Base-by-base conservation (phyloP, 2,888 invertebrate genomes). In the Deilephila porcellus region DNA sequence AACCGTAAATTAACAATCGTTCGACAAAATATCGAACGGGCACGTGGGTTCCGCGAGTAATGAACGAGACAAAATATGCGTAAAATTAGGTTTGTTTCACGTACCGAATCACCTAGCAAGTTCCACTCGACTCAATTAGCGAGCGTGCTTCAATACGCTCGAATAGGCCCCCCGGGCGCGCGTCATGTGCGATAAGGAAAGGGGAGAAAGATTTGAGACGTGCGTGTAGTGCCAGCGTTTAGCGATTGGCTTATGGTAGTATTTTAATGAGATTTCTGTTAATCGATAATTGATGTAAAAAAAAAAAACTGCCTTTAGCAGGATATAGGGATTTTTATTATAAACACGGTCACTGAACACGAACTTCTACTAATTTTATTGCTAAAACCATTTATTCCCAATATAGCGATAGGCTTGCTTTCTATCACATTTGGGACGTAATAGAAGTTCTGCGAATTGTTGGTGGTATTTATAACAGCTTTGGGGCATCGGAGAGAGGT, bases 81-180 rank as follows among this genome's bases (percentile, higher is more conserved):
- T 85, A 81, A 85, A 85, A 86, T 86, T 86, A 84, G 85, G 83
- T 86, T 85, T 83, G 82, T 84, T 83, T 82, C 81, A 77, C 79
- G 82, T 79, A 76, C 78, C 76, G 76, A 76, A 82, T 84, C 83
- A 81, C 85, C 83, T 77, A 77, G 80, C 80, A 78, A 82, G 79
- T 77, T 78, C 77, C 81, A 81, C 81, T 83, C 82, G 82, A 84
- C 85, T 87, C 85, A 88, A 89, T 88, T 89, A 89, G 85, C 81
- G 74, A 81, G 81, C 81, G 75, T 79, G 83, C 80, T 83, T 76
- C 85, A 81, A 85, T 86, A 86, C 85, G 81, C 79, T 82, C 82
- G 83, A 86, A 84, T 81, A 81, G 82, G 78, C 79, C 84, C 83
- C 67, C 78, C 76, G 78, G 81, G 83, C 80, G 76, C 74, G 78